A percentile compares a stretch with the other conserved stretches of the same genome.
These are phyloP conservation scores for Actinemys pallida DNA, from an alignment of 2,113 vertebrate genomes.

Conservation along the genomic window DNA sequence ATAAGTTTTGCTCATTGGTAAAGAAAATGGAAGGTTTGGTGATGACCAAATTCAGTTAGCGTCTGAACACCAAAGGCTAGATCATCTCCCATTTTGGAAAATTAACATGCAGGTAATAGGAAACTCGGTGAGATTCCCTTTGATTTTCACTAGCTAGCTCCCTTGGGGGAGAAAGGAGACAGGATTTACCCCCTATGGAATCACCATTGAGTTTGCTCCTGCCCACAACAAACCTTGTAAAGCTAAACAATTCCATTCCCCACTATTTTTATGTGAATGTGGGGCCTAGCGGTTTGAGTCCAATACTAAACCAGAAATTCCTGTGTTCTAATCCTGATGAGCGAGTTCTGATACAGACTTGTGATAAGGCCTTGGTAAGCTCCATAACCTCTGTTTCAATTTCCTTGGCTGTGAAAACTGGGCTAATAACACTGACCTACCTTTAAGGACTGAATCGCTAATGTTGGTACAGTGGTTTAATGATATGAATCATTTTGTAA, in stretches of 20 bases:
- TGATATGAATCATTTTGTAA: not conserved
- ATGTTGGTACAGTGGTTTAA: not conserved
- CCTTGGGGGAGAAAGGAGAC: not conserved
- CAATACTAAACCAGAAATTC: not conserved
- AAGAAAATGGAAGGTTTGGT: constrained; percentile 38
- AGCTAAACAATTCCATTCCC: not conserved
- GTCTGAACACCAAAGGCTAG: not conserved
- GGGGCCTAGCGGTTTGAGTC: not conserved
- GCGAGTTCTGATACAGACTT: not conserved
- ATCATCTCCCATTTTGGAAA: not conserved
- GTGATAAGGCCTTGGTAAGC: not conserved
- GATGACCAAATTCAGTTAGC: constrained; percentile 17
- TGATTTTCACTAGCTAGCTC: not conserved
- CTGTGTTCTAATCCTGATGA: not conserved
- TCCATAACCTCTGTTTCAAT: rapidly evolving
- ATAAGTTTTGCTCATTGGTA: constrained; percentile 22
- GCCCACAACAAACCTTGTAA: rapidly evolving
- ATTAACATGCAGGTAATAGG: not conserved
- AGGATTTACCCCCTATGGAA: not conserved
- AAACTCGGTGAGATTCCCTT: constrained; percentile 10
- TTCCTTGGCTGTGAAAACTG: not conserved
- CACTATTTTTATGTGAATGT: not conserved
- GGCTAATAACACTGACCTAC: not conserved
- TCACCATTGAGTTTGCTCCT: not conserved
- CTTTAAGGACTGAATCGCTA: not conserved